Conservation (phyloP, 1,140 invertebrate species). For the Trachymyrmex septentrionalis region DNA sequence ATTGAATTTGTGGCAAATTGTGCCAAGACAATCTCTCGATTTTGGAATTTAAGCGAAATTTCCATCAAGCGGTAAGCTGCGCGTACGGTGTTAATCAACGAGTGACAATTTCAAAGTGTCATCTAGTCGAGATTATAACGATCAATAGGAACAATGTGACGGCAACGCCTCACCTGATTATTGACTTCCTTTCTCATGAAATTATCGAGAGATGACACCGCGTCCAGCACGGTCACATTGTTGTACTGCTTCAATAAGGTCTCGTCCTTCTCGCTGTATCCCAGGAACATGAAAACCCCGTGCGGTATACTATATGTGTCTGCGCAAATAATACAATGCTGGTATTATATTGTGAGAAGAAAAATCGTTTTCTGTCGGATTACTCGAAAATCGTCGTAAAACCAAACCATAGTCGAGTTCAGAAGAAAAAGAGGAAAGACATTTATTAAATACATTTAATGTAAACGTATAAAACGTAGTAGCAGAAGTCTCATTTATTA, state of each 20-base stretch:
- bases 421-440: neutral
- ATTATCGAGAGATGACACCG: constrained; percentile 92
- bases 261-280: constrained; percentile 95
- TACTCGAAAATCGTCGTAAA: neutral
- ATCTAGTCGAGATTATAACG: neutral
- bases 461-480: neutral
- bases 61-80: neutral
- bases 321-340: constrained; percentile 78
- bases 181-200: constrained; percentile 91
- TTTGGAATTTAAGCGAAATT: constrained; percentile 8
- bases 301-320: constrained; percentile 92
- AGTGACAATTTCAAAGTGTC: neutral
- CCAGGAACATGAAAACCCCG: constrained; percentile 95
- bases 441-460: neutral
- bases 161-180: constrained; percentile 88
- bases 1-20: neutral
- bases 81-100: neutral
- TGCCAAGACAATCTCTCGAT: constrained; percentile 5
- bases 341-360: constrained; percentile 13
- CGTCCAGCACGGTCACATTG: constrained; percentile 92
- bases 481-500: neutral
- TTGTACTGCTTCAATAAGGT: constrained; percentile 92
- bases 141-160: neutral
- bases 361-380: neutral
- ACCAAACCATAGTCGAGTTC: neutral